Conservation (phyloP, 2,888 invertebrate species). For the Drosophila diplacantha region DNA sequence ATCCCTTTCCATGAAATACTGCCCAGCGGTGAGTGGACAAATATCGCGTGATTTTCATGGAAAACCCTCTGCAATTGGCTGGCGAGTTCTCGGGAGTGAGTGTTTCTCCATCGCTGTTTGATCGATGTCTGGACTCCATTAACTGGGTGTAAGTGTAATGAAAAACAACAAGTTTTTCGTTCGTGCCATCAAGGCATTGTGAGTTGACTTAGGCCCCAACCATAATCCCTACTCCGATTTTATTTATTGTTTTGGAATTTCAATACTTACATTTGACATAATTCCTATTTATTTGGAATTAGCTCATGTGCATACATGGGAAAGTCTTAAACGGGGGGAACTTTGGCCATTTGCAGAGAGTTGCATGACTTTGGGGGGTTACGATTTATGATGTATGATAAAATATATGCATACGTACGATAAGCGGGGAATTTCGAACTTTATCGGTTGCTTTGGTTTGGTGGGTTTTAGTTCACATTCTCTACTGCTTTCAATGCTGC, state of each 20-base stretch:
- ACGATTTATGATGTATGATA: background rate
- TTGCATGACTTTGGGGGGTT: conserved; percentile 5
- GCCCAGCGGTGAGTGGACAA: conserved; percentile 48
- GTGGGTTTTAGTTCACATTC: background rate
- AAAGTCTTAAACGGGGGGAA: conserved; percentile 5
- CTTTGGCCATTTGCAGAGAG: background rate
- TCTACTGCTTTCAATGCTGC: background rate
- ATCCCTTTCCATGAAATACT: conserved; percentile 16
- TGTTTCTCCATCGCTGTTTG: conserved; percentile 51
- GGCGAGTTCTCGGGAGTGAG: conserved; percentile 5
- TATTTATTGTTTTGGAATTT: conserved; percentile 51
- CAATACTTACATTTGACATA: conserved; percentile 60
- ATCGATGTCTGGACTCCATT: conserved; percentile 59
- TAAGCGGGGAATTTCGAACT: conserved; percentile 6
- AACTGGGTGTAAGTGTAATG: conserved; percentile 43
- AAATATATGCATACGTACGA: background rate
- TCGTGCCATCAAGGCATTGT: conserved; percentile 49
- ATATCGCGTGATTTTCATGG: conserved; percentile 64
- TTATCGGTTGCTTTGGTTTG: background rate
- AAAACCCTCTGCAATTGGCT: conserved; percentile 61
- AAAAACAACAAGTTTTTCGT: no score
- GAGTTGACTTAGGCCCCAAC: conserved; percentile 14
- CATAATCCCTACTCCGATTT: background rate
- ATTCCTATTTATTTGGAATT: conserved; percentile 66
- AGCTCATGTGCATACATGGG: conserved; percentile 43